Evolutionary conservation across 2,797 vertebrate species (phyloP).

Genomic region (Melanogrammus aeglefinus): DNA sequence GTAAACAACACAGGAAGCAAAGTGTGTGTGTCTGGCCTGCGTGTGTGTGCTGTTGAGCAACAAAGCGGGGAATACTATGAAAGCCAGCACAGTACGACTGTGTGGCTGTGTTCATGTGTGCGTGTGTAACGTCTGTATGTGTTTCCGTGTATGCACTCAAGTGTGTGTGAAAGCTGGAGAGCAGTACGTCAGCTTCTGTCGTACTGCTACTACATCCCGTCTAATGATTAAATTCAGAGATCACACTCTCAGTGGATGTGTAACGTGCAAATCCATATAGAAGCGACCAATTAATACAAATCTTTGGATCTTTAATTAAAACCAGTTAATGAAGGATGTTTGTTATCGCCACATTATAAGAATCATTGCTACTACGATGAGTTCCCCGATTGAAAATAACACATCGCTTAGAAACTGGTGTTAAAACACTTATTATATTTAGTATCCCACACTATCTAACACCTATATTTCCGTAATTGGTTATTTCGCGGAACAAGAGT

Average conservation of each 20-base stretch:
- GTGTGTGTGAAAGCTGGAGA: neutral
- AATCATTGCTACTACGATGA: neutral
- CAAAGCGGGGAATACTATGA: neutral
- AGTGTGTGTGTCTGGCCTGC: slow-evolving; percentile 22
- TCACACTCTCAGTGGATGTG: neutral
- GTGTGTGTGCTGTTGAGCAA: slow-evolving; percentile 7
- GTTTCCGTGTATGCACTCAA: neutral
- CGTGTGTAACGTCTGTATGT: slow-evolving; percentile 15
- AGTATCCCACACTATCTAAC: neutral
- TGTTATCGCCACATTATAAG: neutral
- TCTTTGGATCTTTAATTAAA: neutral
- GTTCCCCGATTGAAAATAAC: neutral
- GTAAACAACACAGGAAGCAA: slow-evolving; percentile 65
- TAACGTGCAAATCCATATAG: neutral
- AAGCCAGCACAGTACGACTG: neutral
- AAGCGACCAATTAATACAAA: neutral
- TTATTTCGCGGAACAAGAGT: too few species aligned
- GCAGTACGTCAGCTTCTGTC: neutral
- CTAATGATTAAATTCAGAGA: neutral
- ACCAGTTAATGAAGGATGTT: neutral
- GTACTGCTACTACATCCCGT: neutral
- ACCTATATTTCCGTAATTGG: neutral
- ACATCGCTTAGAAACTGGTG: neutral
- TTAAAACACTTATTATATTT: neutral
- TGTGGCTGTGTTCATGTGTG: slow-evolving; percentile 11